These are phyloP conservation scores for Eupeodes latifasciatus DNA, from an alignment of 2,888 invertebrate species.

Conservation along the genomic window DNA sequence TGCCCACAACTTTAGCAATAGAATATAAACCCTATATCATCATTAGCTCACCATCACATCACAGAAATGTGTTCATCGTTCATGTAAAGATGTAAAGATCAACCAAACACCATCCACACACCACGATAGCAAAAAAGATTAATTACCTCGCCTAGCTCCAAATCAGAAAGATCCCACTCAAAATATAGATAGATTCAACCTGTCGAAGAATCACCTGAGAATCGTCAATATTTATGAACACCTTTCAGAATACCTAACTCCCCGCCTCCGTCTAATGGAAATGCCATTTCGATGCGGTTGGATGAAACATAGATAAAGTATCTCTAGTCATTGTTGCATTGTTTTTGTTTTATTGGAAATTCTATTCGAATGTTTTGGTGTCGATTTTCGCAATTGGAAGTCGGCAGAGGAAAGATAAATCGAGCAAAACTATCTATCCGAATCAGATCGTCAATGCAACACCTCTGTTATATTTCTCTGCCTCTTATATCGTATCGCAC, in stretches of 20 bases:
- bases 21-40: too few species aligned
- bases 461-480: neutral
- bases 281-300: slow-evolving; percentile 45
- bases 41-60: slow-evolving; percentile 4
- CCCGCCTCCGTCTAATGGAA: slow-evolving; percentile 32
- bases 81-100: slow-evolving; percentile 25
- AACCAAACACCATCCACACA: slow-evolving; percentile 4
- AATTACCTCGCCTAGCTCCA: slow-evolving; percentile 31
- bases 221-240: slow-evolving; percentile 54
- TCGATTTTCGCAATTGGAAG: slow-evolving; percentile 65
- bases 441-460: slow-evolving; percentile 8
- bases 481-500: neutral
- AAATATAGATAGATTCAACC: slow-evolving; percentile 41
- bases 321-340: slow-evolving; percentile 34
- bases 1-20: slow-evolving; percentile 41
- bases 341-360: slow-evolving; percentile 37
- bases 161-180: slow-evolving; percentile 40
- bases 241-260: slow-evolving; percentile 19
- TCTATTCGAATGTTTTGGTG: slow-evolving; percentile 66
- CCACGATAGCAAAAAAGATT: slow-evolving; percentile 39
- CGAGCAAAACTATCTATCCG: slow-evolving; percentile 44
- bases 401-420: slow-evolving; percentile 55
- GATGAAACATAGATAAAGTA: neutral
- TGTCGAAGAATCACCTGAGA: slow-evolving; percentile 62
- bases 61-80: neutral